Evolutionary conservation across 2,797 vertebrate genomes (phyloP).

Genomic region (Pangasius djambal): DNA sequence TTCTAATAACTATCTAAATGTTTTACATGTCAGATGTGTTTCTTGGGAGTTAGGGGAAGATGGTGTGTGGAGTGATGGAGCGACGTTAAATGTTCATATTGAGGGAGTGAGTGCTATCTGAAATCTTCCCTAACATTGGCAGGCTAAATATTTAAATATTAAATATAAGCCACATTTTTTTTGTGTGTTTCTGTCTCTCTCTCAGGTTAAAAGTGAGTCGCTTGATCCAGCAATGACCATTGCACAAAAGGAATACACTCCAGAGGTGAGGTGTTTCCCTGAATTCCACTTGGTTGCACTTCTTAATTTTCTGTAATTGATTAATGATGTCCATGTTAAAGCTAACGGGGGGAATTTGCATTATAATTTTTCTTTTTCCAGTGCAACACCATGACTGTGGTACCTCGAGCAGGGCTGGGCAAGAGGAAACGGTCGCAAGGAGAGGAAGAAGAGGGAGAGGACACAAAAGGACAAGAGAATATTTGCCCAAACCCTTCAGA

Average conservation of each 20-base stretch:
- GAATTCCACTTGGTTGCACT: background rate
- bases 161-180: background rate
- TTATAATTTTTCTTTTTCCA: slow-evolving; percentile 38
- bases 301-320: background rate
- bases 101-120: slow-evolving; percentile 67
- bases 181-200: background rate
- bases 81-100: slow-evolving; percentile 68
- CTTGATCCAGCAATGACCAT: slow-evolving; percentile 59
- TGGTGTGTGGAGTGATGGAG: slow-evolving; percentile 67
- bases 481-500: slow-evolving; percentile 65
- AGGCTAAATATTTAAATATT: background rate
- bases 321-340: background rate
- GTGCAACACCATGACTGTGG: slow-evolving; percentile 53
- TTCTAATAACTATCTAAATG: background rate
- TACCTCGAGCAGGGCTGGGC: slow-evolving; percentile 56
- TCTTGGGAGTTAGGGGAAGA: slow-evolving; percentile 79
- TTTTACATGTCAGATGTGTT: slow-evolving; percentile 68
- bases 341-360: background rate
- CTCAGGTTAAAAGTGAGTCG: slow-evolving; percentile 60
- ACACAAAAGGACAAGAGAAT: slow-evolving; percentile 69
- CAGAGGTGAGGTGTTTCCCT: slow-evolving; percentile 42
- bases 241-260: slow-evolving; percentile 53
- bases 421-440: slow-evolving; percentile 70
- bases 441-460: slow-evolving; percentile 34
- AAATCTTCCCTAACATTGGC: background rate